Percentiles rank a stretch among this genome's conserved stretches.
phyloP scores from a whole-genome alignment of 2,888 invertebrate genomes.

The Cybosia mesomella region DNA sequence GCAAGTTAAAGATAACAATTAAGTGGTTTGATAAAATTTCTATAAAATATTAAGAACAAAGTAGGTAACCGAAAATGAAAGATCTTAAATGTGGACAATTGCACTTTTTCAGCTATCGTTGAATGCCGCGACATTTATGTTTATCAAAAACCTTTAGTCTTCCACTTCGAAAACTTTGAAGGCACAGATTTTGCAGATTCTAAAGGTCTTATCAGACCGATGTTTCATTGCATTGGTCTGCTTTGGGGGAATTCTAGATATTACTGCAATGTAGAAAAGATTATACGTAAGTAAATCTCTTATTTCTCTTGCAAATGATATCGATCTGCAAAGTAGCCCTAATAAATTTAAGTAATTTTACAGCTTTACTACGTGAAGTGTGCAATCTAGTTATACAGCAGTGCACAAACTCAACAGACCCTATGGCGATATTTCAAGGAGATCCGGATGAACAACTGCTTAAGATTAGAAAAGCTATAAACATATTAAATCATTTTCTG shows the following conservation, averaged over 20 bases:
- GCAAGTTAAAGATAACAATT: no score
- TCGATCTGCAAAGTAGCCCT: not conserved
- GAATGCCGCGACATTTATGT: conserved; percentile 95
- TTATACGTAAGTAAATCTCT: conserved; percentile 74
- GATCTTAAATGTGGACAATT: not conserved
- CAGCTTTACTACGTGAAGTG: conserved; percentile 92
- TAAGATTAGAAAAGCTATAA: conserved; percentile 85
- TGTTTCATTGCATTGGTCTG: conserved; percentile 93
- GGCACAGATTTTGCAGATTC: conserved; percentile 90
- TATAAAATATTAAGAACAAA: not conserved
- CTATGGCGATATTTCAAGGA: conserved; percentile 93
- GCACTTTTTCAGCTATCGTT: conserved; percentile 87
- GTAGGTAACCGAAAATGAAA: not conserved
- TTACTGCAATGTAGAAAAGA: conserved; percentile 88
- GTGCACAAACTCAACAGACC: conserved; percentile 91
- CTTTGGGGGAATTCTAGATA: conserved; percentile 95
- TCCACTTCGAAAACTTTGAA: conserved; percentile 91
- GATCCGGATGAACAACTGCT: conserved; percentile 92
- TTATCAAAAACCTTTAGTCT: conserved; percentile 91
- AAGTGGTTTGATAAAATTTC: no score
- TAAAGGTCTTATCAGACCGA: conserved; percentile 86
- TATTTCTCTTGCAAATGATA: not conserved
- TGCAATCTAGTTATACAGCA: conserved; percentile 93
- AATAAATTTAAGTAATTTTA: conserved; percentile 62
- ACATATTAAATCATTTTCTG: conserved; percentile 86